Conservation (phyloP, 2,113 vertebrate genomes). For the Sinocyclocheilus rhinocerous region DNA sequence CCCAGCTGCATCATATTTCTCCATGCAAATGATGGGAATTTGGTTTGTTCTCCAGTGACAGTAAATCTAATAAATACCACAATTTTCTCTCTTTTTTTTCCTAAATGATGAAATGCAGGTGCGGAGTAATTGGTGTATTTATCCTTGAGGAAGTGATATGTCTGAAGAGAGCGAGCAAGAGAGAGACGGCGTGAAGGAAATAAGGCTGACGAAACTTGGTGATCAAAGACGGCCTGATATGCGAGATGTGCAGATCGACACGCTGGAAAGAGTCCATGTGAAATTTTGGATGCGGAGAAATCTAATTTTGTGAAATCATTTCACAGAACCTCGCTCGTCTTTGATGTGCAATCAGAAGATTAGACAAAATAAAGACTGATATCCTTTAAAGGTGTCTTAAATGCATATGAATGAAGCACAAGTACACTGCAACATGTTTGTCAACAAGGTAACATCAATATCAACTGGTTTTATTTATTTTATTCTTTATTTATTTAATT, state of each 20-base stretch:
- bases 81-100: slow-evolving; percentile 53
- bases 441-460: background rate
- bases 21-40: slow-evolving; percentile 68
- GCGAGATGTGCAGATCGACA: slow-evolving; percentile 1
- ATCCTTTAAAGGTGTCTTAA: background rate
- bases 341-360: slow-evolving; percentile 12
- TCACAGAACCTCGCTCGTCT: background rate
- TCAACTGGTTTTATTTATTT: no score
- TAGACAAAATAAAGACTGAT: background rate
- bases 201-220: slow-evolving; percentile 30
- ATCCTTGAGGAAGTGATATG: slow-evolving; percentile 66
- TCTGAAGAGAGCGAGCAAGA: slow-evolving; percentile 21
- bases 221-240: slow-evolving; percentile 10
- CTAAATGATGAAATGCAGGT: slow-evolving; percentile 75
- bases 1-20: slow-evolving; percentile 74
- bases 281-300: slow-evolving; percentile 13
- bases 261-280: slow-evolving; percentile 18
- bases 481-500: no score
- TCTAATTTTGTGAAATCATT: slow-evolving; percentile 22
- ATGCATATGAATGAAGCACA: background rate
- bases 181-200: slow-evolving; percentile 41
- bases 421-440: background rate
- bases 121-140: slow-evolving; percentile 68
- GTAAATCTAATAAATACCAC: slow-evolving; percentile 77
- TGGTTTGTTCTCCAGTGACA: slow-evolving; percentile 66